phyloP scores from a whole-genome alignment of 2,113 vertebrate species.

The Sciurus niger region DNA sequence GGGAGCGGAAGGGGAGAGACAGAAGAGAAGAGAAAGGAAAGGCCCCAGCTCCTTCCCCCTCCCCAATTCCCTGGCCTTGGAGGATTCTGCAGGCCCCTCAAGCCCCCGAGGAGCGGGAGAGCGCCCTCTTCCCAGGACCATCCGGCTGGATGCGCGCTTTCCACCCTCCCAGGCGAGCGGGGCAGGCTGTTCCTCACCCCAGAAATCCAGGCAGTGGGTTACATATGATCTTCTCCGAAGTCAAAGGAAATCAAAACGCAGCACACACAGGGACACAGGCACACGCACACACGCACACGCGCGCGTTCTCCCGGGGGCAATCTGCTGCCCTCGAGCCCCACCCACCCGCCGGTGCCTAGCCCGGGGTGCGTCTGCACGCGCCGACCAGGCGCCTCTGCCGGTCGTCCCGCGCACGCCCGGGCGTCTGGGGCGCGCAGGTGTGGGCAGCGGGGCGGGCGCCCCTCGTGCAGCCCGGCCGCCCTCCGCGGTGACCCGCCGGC shows the following conservation, averaged over 20 bases:
- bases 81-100: not conserved
- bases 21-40: not conserved
- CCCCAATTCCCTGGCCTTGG: not conserved
- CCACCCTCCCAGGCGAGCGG: not conserved
- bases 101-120: not conserved
- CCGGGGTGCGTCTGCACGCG: not conserved
- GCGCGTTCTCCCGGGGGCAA: not conserved
- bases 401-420: not conserved
- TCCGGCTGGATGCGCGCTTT: not conserved
- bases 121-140: not conserved
- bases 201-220: slow-evolving; percentile 8
- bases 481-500: not conserved
- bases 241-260: not conserved
- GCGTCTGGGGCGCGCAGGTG: not conserved
- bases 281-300: not conserved
- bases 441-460: not conserved
- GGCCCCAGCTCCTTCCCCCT: not conserved
- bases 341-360: not conserved
- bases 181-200: not conserved
- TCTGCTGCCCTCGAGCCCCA: not conserved
- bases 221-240: slow-evolving; percentile 57
- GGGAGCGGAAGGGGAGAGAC: not conserved
- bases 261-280: not conserved
- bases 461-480: not conserved
- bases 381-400: not conserved